These are phyloP conservation scores for Gnathonemus longibarbis DNA, from an alignment of 2,113 vertebrate species.

Conservation along the genomic window DNA sequence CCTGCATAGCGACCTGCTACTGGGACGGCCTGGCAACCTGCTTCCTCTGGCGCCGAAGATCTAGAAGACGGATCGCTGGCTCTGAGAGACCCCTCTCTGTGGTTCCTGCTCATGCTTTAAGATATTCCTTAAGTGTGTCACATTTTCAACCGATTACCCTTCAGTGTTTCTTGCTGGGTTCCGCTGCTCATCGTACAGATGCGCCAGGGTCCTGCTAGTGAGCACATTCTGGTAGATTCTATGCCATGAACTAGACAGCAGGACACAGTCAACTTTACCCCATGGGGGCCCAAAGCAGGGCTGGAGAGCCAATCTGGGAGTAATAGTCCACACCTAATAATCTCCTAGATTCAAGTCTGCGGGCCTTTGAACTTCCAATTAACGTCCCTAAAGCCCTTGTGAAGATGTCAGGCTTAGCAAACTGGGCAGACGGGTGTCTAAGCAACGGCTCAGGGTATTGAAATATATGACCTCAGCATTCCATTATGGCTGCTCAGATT, in stretches of 20 bases:
- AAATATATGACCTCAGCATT: conserved; percentile 31
- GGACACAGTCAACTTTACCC: neutral
- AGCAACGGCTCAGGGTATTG: conserved; percentile 10
- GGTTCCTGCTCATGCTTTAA: neutral
- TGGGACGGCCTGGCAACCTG: neutral
- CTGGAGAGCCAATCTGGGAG: neutral
- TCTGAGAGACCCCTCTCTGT: neutral
- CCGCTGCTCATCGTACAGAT: neutral
- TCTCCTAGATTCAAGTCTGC: neutral
- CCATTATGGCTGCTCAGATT: neutral
- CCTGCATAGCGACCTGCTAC: neutral
- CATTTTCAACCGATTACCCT: neutral
- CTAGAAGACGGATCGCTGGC: neutral
- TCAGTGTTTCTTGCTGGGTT: neutral
- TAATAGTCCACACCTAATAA: neutral
- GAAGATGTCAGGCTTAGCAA: neutral
- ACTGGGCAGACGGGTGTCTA: neutral
- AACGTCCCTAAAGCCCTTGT: neutral
- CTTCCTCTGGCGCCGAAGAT: neutral
- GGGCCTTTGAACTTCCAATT: neutral
- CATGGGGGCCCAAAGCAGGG: neutral
- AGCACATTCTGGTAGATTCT: neutral
- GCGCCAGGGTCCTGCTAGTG: neutral
- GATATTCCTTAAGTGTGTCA: conserved; percentile 2
- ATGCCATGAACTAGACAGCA: neutral